phyloP scores from a whole-genome alignment of 2,113 vertebrate genomes.

The Astur gentilis region DNA sequence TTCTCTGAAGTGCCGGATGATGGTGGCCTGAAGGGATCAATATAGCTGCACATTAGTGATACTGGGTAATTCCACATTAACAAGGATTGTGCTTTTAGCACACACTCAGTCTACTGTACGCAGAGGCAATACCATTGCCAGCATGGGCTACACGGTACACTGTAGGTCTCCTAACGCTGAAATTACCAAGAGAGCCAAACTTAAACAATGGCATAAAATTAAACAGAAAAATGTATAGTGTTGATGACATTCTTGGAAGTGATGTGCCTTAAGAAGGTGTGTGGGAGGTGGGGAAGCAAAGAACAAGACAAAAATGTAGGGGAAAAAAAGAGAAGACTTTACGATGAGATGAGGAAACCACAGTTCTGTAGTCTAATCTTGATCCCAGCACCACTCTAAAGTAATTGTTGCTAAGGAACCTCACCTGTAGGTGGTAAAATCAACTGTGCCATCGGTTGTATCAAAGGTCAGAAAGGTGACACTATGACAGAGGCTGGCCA shows the following conservation, averaged over 20 bases:
- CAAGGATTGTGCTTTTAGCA: not conserved
- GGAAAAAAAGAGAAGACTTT: not conserved
- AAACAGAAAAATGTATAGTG: not conserved
- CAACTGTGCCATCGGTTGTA: not conserved
- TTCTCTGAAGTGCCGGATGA: not conserved
- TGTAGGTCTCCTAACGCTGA: not conserved
- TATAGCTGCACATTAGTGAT: not conserved
- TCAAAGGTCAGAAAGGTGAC: not conserved
- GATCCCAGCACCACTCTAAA: not conserved
- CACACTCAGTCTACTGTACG: rapidly evolving
- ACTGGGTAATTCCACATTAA: not conserved
- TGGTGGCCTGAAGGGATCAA: not conserved
- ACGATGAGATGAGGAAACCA: not conserved
- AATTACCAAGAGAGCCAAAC: not conserved
- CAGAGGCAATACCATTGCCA: not conserved
- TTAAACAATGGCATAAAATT: not conserved
- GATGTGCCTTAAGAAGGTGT: not conserved
- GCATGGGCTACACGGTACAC: not conserved
- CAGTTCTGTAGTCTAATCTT: not conserved
- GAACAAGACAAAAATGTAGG: not conserved
- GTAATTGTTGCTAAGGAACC: not conserved
- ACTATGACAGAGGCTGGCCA: not conserved
- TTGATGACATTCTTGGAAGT: not conserved
- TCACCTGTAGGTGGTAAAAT: not conserved
- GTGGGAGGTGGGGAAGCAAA: not conserved